phyloP scores from a whole-genome alignment of 2,888 invertebrate species.

The Drosophila paramelanica region DNA sequence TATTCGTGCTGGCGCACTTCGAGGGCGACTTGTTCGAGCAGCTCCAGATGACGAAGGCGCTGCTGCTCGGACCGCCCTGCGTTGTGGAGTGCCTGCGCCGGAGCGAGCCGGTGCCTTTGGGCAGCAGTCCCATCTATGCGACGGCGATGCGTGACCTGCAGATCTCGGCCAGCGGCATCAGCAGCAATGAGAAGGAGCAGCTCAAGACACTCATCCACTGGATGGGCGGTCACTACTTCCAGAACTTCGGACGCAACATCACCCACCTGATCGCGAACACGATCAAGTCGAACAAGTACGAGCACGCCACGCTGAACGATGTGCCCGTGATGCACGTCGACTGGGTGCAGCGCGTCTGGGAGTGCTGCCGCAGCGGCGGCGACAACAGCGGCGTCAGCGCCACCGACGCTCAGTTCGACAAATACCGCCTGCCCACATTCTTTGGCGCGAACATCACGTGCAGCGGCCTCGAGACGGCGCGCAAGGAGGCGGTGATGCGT shows the following conservation, averaged over 20 bases:
- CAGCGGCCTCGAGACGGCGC: constrained; percentile 87
- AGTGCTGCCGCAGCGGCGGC: constrained; percentile 86
- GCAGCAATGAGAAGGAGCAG: constrained; percentile 86
- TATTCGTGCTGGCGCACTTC: constrained; percentile 92
- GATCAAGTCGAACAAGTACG: constrained; percentile 91
- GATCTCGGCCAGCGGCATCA: constrained; percentile 88
- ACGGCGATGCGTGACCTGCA: constrained; percentile 91
- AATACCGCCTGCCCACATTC: constrained; percentile 89
- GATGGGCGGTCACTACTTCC: constrained; percentile 91
- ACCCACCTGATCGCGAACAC: constrained; percentile 94
- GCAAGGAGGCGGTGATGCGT: constrained; percentile 86
- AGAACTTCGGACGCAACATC: constrained; percentile 88
- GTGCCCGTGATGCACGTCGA: constrained; percentile 90
- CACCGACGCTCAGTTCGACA: constrained; percentile 88
- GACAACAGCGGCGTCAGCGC: constrained; percentile 86
- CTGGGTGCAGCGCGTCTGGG: constrained; percentile 94
- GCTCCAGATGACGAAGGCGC: constrained; percentile 88
- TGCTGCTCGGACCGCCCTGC: constrained; percentile 93
- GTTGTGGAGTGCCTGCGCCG: constrained; percentile 90
- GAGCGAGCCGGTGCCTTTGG: constrained; percentile 90
- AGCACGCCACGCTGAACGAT: constrained; percentile 85
- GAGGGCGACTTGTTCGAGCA: constrained; percentile 90
- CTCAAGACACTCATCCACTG: constrained; percentile 88
- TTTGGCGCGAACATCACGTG: constrained; percentile 91
- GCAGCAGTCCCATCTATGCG: constrained; percentile 91